A percentile compares a stretch with the other conserved stretches of the same genome.
These are phyloP conservation scores for Neogobius melanostomus DNA, from an alignment of 2,113 vertebrate genomes.

Conservation along the genomic window DNA sequence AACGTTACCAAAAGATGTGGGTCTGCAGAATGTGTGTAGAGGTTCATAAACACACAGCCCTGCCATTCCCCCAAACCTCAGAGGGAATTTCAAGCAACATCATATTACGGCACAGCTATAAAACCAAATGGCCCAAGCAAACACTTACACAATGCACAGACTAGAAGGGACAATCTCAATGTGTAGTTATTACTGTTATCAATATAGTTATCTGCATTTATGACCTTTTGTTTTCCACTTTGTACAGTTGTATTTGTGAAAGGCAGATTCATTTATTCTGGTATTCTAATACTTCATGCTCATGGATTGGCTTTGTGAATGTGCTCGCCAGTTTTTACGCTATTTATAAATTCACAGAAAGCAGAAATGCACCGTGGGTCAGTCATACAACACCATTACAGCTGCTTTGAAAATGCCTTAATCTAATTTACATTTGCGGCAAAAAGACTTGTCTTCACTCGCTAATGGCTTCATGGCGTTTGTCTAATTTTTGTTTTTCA, in stretches of 20 bases:
- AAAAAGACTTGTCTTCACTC: slow-evolving; percentile 12
- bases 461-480: slow-evolving; percentile 10
- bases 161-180: slow-evolving; percentile 15
- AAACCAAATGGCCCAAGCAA: slow-evolving; percentile 20
- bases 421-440: slow-evolving; percentile 26
- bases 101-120: slow-evolving; percentile 29
- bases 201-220: slow-evolving; percentile 11
- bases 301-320: background rate
- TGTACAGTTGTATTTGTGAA: slow-evolving; percentile 15
- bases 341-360: background rate
- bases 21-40: slow-evolving; percentile 14
- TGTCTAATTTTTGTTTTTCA: slow-evolving; percentile 3
- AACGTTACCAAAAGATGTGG: slow-evolving; percentile 8
- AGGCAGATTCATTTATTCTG: background rate
- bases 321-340: background rate
- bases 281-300: background rate
- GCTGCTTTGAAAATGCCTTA: background rate
- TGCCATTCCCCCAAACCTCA: slow-evolving; percentile 35
- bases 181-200: slow-evolving; percentile 7
- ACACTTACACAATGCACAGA: slow-evolving; percentile 14
- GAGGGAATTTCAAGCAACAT: slow-evolving; percentile 20
- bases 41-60: slow-evolving; percentile 11
- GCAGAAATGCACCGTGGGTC: slow-evolving; percentile 1
- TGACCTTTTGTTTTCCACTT: slow-evolving; percentile 11
- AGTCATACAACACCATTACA: slow-evolving; percentile 27